phyloP scores from a whole-genome alignment of 2,113 vertebrate genomes.

The Megatriorchis doriae region DNA sequence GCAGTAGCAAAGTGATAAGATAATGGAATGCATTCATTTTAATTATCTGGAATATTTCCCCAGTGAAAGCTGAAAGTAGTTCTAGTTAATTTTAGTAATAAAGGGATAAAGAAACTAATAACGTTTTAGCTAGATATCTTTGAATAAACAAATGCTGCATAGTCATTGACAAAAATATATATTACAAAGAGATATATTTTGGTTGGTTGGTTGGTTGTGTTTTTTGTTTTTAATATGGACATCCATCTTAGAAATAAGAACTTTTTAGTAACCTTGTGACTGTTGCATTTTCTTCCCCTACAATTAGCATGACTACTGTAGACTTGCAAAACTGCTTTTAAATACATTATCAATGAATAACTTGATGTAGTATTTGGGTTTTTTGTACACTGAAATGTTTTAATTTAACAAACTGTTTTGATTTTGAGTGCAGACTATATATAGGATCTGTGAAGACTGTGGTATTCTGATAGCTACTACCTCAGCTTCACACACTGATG shows the following conservation, averaged over 20 bases:
- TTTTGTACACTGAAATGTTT: not conserved
- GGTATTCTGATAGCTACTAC: not conserved
- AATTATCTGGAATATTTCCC: not conserved
- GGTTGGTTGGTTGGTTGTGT: not conserved
- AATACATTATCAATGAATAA: not conserved
- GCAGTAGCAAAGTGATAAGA: not conserved
- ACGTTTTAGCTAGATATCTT: not conserved
- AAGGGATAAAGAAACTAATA: not conserved
- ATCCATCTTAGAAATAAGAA: not conserved
- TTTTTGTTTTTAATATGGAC: not conserved
- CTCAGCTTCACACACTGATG: not conserved
- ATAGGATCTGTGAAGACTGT: not conserved
- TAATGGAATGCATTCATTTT: not conserved
- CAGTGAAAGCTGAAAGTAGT: not conserved
- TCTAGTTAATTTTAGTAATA: not conserved
- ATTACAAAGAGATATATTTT: not conserved
- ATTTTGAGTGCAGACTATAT: not conserved
- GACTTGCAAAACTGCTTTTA: not conserved
- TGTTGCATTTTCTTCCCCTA: not conserved
- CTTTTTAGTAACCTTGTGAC: not conserved
- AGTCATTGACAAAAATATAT: not conserved
- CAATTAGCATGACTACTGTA: not conserved
- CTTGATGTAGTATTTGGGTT: not conserved
- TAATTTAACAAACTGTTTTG: not conserved
- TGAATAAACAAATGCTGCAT: not conserved